Conservation (phyloP, 2,113 vertebrate genomes). For the Diphyllodes magnificus region DNA sequence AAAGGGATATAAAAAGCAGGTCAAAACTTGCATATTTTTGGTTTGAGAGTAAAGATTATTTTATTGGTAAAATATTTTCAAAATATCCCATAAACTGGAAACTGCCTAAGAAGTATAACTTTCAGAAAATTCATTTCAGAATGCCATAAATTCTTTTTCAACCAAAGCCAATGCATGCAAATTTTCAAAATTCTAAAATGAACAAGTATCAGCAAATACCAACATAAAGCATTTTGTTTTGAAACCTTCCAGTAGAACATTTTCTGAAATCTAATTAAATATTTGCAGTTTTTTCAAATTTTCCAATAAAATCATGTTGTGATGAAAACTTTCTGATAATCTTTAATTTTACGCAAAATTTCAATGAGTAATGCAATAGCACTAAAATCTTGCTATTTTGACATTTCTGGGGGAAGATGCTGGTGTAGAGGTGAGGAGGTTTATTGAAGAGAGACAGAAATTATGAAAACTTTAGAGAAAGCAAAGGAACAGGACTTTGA, state of each 20-base stretch:
- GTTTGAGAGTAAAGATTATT: background rate
- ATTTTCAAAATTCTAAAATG: background rate
- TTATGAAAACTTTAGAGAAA: background rate
- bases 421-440: background rate
- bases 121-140: background rate
- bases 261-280: background rate
- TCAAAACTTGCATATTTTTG: background rate
- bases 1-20: background rate
- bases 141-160: background rate
- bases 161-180: background rate
- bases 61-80: background rate
- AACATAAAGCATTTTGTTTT: background rate
- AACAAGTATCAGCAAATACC: background rate
- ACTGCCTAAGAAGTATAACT: background rate
- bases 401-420: background rate
- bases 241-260: background rate
- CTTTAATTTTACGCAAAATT: background rate
- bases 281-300: background rate
- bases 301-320: background rate
- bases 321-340: background rate
- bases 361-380: background rate
- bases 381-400: background rate
- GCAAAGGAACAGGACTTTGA: background rate
- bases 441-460: background rate
- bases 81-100: background rate